Base-by-base conservation (phyloP, 2,113 vertebrate species). In the Halichoerus grypus region DNA sequence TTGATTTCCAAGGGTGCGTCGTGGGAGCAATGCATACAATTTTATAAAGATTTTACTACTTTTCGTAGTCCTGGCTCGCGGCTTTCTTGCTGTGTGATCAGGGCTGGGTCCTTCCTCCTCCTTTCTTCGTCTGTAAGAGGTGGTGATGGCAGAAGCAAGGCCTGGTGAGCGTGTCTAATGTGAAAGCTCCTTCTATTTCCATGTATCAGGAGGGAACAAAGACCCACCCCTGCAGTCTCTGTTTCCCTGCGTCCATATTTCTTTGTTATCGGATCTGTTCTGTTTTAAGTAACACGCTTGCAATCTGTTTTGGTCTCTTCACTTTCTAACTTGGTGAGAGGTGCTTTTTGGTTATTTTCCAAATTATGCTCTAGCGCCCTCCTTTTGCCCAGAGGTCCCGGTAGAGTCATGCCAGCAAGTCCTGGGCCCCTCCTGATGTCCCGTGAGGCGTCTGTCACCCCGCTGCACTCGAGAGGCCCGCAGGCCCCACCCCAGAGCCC, bases 401-500 rank as follows among this genome's bases (percentile, higher is more conserved):
- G 1, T 65, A 71, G 79, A 79, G 86, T 91, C 93, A 97, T 97
- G 96, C 89, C 91, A 10, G 13, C 16, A 24, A 94, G 72, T 59
- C 76, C 21, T 3, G 8, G 65, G 71, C 86, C 55, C 59, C 53
- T 88, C 97, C 92, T 53, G 59, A 79, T 95, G 95, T 96, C 95
- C 88, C 31, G 16, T 14, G 28, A 95, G 71, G 69, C 31, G 3
- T 72, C 84, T 3, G 36, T 26, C 74, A 9, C 86, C 89, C 84
- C 24, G 31, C 84, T 46, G 21, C 26, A 5, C 88, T 83, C 18
- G 1, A 51, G 76, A 59, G 84, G 59, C 49, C 59, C 49, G 36
- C 93, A n/a, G 33, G 94, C 95, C 89, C 96, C 84, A 84, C 96
- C 88, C 93, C 79, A 7, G 53, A 55, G 86, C 76, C 77, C 4